phyloP scores from a whole-genome alignment of 2,888 invertebrate genomes.

The Trachelus tabidus region DNA sequence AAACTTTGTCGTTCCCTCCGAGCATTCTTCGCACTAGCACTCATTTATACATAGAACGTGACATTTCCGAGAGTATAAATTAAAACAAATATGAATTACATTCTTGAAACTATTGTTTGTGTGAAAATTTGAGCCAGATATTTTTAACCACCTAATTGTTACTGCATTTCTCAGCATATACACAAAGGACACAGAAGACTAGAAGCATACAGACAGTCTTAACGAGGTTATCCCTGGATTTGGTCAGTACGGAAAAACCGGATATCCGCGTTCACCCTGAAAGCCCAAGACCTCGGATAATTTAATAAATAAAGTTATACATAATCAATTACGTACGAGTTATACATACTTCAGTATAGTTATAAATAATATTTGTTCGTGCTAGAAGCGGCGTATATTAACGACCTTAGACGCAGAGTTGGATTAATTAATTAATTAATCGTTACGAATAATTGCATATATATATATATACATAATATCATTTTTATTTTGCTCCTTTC shows the following conservation, averaged over 20 bases:
- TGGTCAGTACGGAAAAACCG: conserved; percentile 40
- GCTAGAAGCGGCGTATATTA: conserved; percentile 41
- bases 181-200: conserved; percentile 18
- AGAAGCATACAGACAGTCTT: conserved; percentile 23
- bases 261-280: conserved; percentile 24
- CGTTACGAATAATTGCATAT: conserved; percentile 46
- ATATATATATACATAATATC: conserved; percentile 7
- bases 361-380: conserved; percentile 50
- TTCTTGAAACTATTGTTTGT: too few relatives aligned
- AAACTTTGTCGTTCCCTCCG: too few relatives aligned
- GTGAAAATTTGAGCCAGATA: too few relatives aligned
- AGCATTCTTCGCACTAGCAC: too few relatives aligned
- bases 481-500: too few relatives aligned
- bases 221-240: conserved; percentile 34
- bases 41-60: too few relatives aligned
- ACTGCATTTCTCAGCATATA: conserved; percentile 19
- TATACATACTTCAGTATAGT: conserved; percentile 50
- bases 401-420: conserved; percentile 39
- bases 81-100: too few relatives aligned
- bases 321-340: conserved; percentile 51
- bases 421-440: conserved; percentile 33
- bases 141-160: not conserved
- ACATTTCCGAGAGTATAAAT: too few relatives aligned
- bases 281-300: conserved; percentile 38
- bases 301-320: conserved; percentile 48